Evolutionary conservation across 2,113 vertebrate species (phyloP).

Genomic region (Brienomyrus longianalis): DNA sequence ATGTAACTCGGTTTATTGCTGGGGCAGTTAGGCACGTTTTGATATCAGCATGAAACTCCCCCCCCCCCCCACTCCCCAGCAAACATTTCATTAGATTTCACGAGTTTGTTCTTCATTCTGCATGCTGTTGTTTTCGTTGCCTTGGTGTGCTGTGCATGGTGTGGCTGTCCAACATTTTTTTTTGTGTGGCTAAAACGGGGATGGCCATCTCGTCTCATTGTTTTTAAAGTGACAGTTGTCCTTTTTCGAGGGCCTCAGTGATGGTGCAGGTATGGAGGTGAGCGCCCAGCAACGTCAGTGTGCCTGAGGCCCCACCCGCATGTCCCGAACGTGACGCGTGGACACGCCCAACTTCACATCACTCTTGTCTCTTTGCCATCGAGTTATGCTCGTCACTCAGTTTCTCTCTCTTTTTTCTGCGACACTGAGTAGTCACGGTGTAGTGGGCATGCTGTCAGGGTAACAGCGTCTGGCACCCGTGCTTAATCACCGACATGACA

Average conservation of each 20-base stretch:
- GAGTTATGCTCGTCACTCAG: not conserved
- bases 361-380: not conserved
- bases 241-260: not conserved
- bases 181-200: not conserved
- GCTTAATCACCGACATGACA: slow-evolving; percentile 12
- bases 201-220: not conserved
- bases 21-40: not conserved
- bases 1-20: not conserved
- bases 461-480: slow-evolving; percentile 18
- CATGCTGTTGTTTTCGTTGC: not conserved
- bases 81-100: not conserved
- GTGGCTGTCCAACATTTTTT: not conserved
- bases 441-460: slow-evolving; percentile 4
- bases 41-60: not conserved
- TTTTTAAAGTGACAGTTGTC: not conserved
- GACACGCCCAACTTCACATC: not conserved
- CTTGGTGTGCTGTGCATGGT: not conserved
- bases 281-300: not conserved
- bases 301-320: not conserved
- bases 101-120: not conserved
- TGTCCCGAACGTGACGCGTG: not conserved
- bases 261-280: not conserved
- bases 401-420: not conserved
- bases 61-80: not conserved
- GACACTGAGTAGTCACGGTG: not conserved